These are phyloP conservation scores for Aspidapion aeneum DNA, from an alignment of 2,888 invertebrate genomes.

Conservation along the genomic window DNA sequence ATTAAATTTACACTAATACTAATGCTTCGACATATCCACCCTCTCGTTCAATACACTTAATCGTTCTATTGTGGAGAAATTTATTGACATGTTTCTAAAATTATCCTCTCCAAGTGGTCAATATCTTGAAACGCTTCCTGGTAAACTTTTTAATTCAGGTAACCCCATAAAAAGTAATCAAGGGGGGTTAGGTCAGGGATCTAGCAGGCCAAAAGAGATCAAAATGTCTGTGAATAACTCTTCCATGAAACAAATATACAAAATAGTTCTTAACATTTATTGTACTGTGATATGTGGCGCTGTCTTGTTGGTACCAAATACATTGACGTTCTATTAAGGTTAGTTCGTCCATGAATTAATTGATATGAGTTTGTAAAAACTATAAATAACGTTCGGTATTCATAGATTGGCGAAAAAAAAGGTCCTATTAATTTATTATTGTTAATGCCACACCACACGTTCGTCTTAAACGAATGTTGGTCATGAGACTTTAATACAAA, in stretches of 20 bases:
- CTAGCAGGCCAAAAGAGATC: conserved; percentile 13
- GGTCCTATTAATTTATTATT: conserved; percentile 15
- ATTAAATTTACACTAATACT: too few species aligned
- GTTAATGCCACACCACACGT: conserved; percentile 12
- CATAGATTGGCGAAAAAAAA: conserved; percentile 14
- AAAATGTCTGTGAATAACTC: conserved; percentile 15
- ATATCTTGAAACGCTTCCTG: conserved; percentile 11
- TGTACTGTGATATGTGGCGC: conserved; percentile 17
- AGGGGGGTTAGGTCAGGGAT: too few species aligned
- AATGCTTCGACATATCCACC: too few species aligned
- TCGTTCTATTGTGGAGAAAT: too few species aligned
- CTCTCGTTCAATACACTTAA: too few species aligned
- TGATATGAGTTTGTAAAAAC: conserved; percentile 15
- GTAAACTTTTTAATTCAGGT: conserved; percentile 11
- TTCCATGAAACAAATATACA: conserved; percentile 15
- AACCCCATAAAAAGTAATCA: conserved; percentile 17
- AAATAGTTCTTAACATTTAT: conserved; percentile 13
- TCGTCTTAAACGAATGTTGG: conserved; percentile 11
- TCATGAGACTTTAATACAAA: conserved; percentile 8
- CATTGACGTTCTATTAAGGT: conserved; percentile 9
- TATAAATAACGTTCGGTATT: conserved; percentile 14
- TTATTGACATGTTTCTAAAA: too few species aligned
- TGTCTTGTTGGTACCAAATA: conserved; percentile 14
- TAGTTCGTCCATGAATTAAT: conserved; percentile 11
- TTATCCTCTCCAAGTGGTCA: conserved; percentile 15